Evolutionary conservation across 2,888 invertebrate genomes (phyloP).

Genomic region (Caenorhabditis sp.): DNA sequence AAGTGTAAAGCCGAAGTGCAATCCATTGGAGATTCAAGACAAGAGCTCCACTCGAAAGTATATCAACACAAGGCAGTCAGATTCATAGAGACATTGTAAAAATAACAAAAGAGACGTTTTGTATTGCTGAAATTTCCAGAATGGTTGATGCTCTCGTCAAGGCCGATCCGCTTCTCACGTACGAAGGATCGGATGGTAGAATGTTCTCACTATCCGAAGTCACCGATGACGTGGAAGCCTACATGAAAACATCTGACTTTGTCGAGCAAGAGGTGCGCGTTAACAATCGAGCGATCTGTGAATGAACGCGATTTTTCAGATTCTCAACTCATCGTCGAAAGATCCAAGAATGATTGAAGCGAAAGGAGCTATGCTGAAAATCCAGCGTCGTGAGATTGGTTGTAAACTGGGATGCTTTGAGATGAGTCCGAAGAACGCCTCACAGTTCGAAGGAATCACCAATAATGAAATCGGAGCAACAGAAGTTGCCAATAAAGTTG

Average conservation of each 20-base stretch:
- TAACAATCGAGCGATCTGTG: no score
- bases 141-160: constrained; percentile 58
- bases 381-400: constrained; percentile 40
- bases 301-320: no score
- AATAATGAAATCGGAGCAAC: constrained; percentile 42
- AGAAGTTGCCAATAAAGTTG: constrained; percentile 22
- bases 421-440: constrained; percentile 31
- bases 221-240: constrained; percentile 68
- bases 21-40: constrained; percentile 68
- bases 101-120: neutral
- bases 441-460: neutral
- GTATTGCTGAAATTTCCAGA: constrained; percentile 45
- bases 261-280: constrained; percentile 52
- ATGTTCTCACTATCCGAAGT: constrained; percentile 50
- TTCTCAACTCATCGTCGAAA: constrained; percentile 25
- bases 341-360: constrained; percentile 40
- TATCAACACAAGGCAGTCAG: constrained; percentile 80
- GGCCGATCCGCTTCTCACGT: constrained; percentile 54
- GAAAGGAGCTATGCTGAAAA: neutral
- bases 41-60: constrained; percentile 75
- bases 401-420: constrained; percentile 45
- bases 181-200: constrained; percentile 59
- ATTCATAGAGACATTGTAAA: constrained; percentile 72
- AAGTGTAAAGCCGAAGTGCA: constrained; percentile 50
- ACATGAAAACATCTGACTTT: constrained; percentile 66